Base-by-base conservation (phyloP, 1,140 invertebrate genomes). In the Rhagoletis pomonella region DNA sequence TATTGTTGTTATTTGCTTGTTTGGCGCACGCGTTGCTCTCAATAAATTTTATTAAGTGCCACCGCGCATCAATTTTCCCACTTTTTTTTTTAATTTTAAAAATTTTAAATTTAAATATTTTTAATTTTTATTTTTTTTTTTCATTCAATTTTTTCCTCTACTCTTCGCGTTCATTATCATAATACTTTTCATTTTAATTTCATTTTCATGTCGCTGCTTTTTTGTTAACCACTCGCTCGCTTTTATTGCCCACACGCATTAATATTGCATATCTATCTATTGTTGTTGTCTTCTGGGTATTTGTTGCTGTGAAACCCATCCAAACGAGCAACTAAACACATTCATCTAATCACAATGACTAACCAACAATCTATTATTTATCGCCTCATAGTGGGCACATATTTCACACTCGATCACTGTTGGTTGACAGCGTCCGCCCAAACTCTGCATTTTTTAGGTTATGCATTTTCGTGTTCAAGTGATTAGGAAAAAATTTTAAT, bases 1-100 rank as follows among this genome's bases (percentile, higher is more conserved):
- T 55, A 7, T 55, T 55, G 5, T 14, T 62, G n/a, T 62, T 14
- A 55, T 55, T 55, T 55, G 50, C 9, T 62, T 62, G 12, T 62
- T 62, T 14, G n/a, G n/a, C 60, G 60, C 60, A 62, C 60, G n/a
- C 60, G 3, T 62, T n/a, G 60, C n/a, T 62, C n/a, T 5, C 60
- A 62, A 62, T 62, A 62, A 62, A 62, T 62, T 62, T 62, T 62
- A 62, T 62, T 62, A 62, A 62, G 60, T 62, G 60, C 60, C 60
- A 62, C 9, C 4, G 12, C 29, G 60, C 60, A 62, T 62, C 29
- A 29, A 29, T 29, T 29, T 29, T 29, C 29, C 29, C 29, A 55
- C 1, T 55, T 55, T 55, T 55, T 55, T 55, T 55, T 6, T 55
- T 4, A 7, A 55, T 55, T 55, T 6, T n/a, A n/a, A 14, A 62